phyloP scores from a whole-genome alignment of 2,888 invertebrate genomes.

The Ophioninae sp. region DNA sequence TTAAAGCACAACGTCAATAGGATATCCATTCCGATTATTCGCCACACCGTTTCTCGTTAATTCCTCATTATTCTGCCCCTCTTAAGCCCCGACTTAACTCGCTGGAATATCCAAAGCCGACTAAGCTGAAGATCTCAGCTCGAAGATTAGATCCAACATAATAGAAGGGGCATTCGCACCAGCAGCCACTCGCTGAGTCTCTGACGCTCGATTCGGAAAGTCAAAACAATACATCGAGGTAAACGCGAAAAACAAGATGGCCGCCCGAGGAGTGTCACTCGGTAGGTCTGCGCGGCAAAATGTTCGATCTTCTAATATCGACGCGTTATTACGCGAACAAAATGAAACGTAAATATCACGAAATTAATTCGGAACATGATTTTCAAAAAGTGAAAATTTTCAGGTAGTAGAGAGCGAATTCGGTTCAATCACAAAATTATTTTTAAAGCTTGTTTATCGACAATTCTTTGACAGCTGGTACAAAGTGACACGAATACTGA shows the following conservation, averaged over 20 bases:
- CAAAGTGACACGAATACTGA: not conserved
- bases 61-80: slow-evolving; percentile 33
- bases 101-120: slow-evolving; percentile 17
- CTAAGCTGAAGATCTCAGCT: slow-evolving; percentile 25
- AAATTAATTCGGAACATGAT: not conserved
- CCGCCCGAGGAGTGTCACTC: not conserved
- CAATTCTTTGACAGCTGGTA: slow-evolving; percentile 5
- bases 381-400: not conserved
- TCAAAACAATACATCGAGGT: not conserved
- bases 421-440: not conserved
- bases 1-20: slow-evolving; percentile 15
- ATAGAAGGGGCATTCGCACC: not conserved
- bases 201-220: slow-evolving; percentile 20
- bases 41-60: slow-evolving; percentile 16
- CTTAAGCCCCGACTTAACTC: slow-evolving; percentile 1
- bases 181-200: slow-evolving; percentile 13
- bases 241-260: slow-evolving; percentile 14
- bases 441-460: not conserved
- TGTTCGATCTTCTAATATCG: not conserved
- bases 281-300: slow-evolving; percentile 5
- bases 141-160: slow-evolving; percentile 25
- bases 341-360: not conserved
- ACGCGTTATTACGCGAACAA: not conserved
- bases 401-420: not conserved
- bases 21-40: slow-evolving; percentile 27